Percentiles rank a stretch among this genome's conserved stretches.
These are phyloP conservation scores for Ochlodes sylvanus DNA, from an alignment of 2,888 invertebrate species.

Conservation along the genomic window DNA sequence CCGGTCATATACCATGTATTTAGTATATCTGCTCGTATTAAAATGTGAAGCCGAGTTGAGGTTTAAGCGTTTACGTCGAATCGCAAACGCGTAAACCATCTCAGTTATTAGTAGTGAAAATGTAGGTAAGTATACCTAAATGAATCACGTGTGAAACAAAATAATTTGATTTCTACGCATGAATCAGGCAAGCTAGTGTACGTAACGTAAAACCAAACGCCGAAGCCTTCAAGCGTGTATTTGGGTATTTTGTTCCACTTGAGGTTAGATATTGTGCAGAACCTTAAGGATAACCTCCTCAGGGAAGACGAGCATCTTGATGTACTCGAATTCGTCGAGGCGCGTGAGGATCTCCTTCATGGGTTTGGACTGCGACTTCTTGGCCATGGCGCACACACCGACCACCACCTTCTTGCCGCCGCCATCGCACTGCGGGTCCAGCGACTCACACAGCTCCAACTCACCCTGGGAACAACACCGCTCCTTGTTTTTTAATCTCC, in stretches of 20 bases:
- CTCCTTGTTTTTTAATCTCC: not conserved
- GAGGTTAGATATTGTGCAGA: constrained; percentile 80
- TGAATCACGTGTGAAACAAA: constrained; percentile 46
- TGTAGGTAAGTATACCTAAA: constrained; percentile 33
- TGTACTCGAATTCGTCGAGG: constrained; percentile 98
- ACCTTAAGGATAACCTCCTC: constrained; percentile 98
- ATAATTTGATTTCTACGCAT: constrained; percentile 40
- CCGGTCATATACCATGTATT: not conserved
- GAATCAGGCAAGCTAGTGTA: constrained; percentile 24
- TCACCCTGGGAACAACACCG: constrained; percentile 86
- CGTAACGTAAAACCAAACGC: constrained; percentile 26
- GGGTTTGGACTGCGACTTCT: constrained; percentile 99
- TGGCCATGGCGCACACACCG: constrained; percentile 99
- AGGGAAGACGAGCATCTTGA: constrained; percentile 97
- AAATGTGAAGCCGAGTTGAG: constrained; percentile 25
- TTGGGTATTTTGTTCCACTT: constrained; percentile 73
- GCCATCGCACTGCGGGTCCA: constrained; percentile 86
- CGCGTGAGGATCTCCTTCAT: constrained; percentile 99
- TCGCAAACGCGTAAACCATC: constrained; percentile 18
- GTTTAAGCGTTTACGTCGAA: constrained; percentile 9
- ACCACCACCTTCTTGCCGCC: constrained; percentile 96
- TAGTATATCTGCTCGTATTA: constrained; percentile 2
- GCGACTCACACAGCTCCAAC: constrained; percentile 89
- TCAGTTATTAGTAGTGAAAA: constrained; percentile 30
- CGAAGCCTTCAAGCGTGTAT: constrained; percentile 39